These are phyloP conservation scores for Lucilia sericata DNA, from an alignment of 1,140 invertebrate genomes.

Conservation along the genomic window DNA sequence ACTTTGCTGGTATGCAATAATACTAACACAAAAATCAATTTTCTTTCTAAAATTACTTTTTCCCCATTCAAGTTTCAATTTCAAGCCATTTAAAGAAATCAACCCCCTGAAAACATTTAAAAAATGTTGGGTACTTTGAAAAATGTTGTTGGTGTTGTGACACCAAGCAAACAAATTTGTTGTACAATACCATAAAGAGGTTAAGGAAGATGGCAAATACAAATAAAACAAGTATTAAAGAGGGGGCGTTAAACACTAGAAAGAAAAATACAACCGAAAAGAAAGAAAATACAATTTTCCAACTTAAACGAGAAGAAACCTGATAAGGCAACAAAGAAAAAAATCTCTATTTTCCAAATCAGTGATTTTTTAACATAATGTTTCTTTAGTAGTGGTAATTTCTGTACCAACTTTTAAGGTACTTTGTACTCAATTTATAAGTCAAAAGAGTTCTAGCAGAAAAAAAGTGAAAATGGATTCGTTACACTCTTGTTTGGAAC, in stretches of 20 bases:
- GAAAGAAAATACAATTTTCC: neutral
- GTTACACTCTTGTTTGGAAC: constrained; percentile 26
- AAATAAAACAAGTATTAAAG: neutral
- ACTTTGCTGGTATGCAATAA: too few species aligned
- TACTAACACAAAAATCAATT: too few species aligned
- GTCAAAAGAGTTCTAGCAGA: neutral
- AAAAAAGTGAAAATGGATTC: constrained; percentile 15
- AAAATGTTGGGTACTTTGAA: neutral
- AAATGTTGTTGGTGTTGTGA: neutral
- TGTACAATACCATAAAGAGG: neutral
- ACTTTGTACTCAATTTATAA: neutral
- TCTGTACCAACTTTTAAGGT: neutral
- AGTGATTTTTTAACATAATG: neutral
- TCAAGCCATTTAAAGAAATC: too few species aligned
- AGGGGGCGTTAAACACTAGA: neutral
- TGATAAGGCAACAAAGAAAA: neutral
- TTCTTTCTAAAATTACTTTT: too few species aligned
- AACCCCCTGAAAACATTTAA: too few species aligned
- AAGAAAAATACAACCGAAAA: neutral
- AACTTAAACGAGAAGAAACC: neutral
- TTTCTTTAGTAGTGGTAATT: too few species aligned
- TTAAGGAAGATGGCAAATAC: neutral
- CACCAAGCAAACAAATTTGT: neutral
- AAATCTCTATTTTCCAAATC: neutral
- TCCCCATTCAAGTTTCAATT: too few species aligned